Evolutionary conservation across 2,113 vertebrate species (phyloP), one percentile per base, ranked within the genome.

Genomic region (Columbina picui): DNA sequence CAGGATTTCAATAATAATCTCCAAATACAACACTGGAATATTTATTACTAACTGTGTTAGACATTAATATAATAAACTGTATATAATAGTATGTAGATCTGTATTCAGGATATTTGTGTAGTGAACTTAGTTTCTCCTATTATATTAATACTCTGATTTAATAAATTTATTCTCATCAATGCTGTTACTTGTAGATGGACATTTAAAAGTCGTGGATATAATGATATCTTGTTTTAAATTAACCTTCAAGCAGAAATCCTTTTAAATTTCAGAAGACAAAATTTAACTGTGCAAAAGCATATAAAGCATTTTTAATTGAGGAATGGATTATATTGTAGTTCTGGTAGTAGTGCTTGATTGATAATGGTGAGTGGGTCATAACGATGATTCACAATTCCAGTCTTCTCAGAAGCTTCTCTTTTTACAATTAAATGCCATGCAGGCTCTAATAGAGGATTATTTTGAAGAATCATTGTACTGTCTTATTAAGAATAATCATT

Each of bases 231-330:
- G 14, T 79, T 55, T 47, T 64, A 93, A 68, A 12, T 80, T 82
- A 77, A 79, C 69, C 36, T 84, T 91, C 43, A 84, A 70, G 47
- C 9, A 85, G 49, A 92, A 89, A 84, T 81, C 43, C 59, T 73
- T 90, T 84, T 67, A 63, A 91, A 55, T 57, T 96, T 67, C 84
- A 85, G 50, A 70, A 77, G 53, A 56, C 7, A 38, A 92, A 96
- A 88, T 17, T 83, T 69, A 70, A 64, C 34, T 38, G 26, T 74
- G 15, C 60, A 65, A 76, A 87, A 69, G 52, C 73, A 16, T 49
- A 83, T 73, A 93, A 94, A 73, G 69, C 65, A 23, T 56, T 95
- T 81, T 85, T 91, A 87, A 91, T 84, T 71, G 57, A 96, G 47
- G 26, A 87, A 38, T 61, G 45, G 55, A 92, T 94, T 97, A 80